Evolutionary conservation across 2,113 vertebrate species (phyloP).

Genomic region (Xiphophorus couchianus): DNA sequence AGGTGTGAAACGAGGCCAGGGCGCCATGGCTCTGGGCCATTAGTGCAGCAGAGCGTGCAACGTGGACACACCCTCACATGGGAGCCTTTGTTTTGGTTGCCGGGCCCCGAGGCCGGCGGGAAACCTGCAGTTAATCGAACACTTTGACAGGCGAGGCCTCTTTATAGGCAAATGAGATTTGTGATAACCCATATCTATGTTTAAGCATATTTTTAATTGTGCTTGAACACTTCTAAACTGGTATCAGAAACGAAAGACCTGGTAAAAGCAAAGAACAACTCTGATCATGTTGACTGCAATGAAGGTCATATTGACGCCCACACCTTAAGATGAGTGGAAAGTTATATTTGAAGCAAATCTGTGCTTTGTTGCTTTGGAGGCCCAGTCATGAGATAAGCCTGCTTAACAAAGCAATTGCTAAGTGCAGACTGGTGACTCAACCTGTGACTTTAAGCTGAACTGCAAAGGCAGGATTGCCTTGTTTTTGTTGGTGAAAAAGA

Average conservation of each 20-base stretch:
- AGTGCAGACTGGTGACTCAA: slow-evolving; percentile 46
- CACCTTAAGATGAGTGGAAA: neutral
- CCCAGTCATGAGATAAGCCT: slow-evolving; percentile 21
- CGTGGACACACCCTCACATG: slow-evolving; percentile 57
- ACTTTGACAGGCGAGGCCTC: slow-evolving; percentile 34
- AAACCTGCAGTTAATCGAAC: slow-evolving; percentile 20
- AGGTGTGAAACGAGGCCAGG: slow-evolving; percentile 26
- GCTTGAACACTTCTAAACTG: neutral
- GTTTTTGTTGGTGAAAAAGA: slow-evolving; percentile 31
- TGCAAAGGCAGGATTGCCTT: neutral
- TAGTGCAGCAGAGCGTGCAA: slow-evolving; percentile 26
- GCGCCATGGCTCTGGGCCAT: slow-evolving; percentile 26
- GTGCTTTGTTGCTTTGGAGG: neutral
- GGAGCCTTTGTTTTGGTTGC: slow-evolving; percentile 18
- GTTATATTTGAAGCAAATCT: slow-evolving; percentile 28
- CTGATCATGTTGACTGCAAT: slow-evolving; percentile 1
- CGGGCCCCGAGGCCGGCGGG: slow-evolving; percentile 1
- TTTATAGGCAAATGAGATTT: slow-evolving; percentile 29
- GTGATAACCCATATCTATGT: slow-evolving; percentile 4
- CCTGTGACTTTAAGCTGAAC: too few relatives aligned
- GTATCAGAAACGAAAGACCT: slow-evolving; percentile 2
- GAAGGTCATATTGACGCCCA: neutral
- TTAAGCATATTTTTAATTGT: neutral
- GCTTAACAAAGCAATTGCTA: slow-evolving; percentile 7
- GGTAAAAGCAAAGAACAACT: slow-evolving; percentile 1